Evolutionary conservation across 64 coral and sea anemone genomes (phyloP).

Genomic region (Pocillopora verrucosa): DNA sequence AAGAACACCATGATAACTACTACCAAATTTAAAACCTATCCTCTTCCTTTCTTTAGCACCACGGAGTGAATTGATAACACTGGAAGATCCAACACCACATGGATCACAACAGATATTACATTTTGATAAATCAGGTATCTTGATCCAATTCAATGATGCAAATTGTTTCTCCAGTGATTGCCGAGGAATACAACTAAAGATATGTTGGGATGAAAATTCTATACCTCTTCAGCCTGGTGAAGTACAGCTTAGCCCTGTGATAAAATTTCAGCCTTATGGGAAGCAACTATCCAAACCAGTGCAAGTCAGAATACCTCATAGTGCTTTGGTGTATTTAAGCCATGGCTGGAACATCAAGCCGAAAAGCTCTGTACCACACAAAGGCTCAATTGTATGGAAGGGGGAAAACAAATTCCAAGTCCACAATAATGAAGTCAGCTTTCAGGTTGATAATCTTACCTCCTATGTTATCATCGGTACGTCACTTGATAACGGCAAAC

Average conservation of each 20-base stretch:
- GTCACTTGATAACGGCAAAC: conserved; percentile 5
- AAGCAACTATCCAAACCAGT: background rate
- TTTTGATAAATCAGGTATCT: conserved; percentile 37
- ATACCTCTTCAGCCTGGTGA: background rate
- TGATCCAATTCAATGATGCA: conserved; percentile 24
- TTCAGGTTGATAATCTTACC: background rate
- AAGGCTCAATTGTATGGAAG: background rate
- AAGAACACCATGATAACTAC: background rate
- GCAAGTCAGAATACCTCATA: conserved; percentile 36
- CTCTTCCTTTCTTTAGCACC: background rate
- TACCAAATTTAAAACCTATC: background rate
- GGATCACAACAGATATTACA: background rate
- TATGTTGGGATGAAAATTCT: conserved; percentile 1
- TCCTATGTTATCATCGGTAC: conserved; percentile 44
- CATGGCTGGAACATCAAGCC: conserved; percentile 20
- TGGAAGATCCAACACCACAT: conserved; percentile 23
- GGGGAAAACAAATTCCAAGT: background rate
- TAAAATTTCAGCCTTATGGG: conserved; percentile 31
- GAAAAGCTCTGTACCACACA: background rate
- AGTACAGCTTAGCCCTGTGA: conserved; percentile 50
- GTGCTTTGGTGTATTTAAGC: conserved; percentile 12
- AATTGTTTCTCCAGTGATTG: background rate
- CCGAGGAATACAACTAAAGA: conserved; percentile 1
- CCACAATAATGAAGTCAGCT: conserved; percentile 9
- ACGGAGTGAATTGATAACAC: background rate